Percentiles rank a stretch among this genome's conserved stretches.
phyloP scores from a whole-genome alignment of 2,797 vertebrate genomes.

The Myripristis murdjan region DNA sequence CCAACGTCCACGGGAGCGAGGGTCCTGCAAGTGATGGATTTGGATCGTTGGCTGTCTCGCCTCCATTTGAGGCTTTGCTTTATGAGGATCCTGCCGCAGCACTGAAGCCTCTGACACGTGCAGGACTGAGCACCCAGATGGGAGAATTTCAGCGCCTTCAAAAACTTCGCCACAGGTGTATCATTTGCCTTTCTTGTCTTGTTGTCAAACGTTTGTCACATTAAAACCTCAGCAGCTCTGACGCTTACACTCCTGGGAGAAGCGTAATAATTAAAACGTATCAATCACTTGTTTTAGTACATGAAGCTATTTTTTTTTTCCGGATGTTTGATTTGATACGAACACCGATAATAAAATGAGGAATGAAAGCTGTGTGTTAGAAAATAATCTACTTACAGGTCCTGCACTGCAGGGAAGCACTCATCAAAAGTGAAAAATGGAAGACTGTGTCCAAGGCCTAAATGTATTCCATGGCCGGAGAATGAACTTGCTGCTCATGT shows the following conservation, averaged over 20 bases:
- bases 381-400: conserved; percentile 85
- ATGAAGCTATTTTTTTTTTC: conserved; percentile 20
- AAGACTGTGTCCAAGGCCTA: conserved; percentile 78
- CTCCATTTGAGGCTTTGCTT: conserved; percentile 51
- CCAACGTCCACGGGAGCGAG: conserved; percentile 61
- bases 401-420: conserved; percentile 79
- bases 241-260: conserved; percentile 73
- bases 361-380: conserved; percentile 79
- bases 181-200: conserved; percentile 65
- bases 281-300: conserved; percentile 71
- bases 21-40: conserved; percentile 57
- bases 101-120: conserved; percentile 53
- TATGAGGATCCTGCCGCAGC: conserved; percentile 39
- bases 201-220: conserved; percentile 68
- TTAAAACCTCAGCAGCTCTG: conserved; percentile 71
- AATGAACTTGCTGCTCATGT: conserved; percentile 88
- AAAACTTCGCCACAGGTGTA: conserved; percentile 77
- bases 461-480: conserved; percentile 88
- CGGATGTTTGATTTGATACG: conserved; percentile 62
- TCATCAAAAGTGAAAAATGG: conserved; percentile 85
- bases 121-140: conserved; percentile 70
- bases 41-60: conserved; percentile 53
- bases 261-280: conserved; percentile 80
- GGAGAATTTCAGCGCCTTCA: conserved; percentile 65
- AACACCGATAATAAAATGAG: conserved; percentile 72